Percentiles rank a stretch among this genome's conserved stretches.
phyloP scores from a whole-genome alignment of 2,113 vertebrate species.

The Furnarius figulus region DNA sequence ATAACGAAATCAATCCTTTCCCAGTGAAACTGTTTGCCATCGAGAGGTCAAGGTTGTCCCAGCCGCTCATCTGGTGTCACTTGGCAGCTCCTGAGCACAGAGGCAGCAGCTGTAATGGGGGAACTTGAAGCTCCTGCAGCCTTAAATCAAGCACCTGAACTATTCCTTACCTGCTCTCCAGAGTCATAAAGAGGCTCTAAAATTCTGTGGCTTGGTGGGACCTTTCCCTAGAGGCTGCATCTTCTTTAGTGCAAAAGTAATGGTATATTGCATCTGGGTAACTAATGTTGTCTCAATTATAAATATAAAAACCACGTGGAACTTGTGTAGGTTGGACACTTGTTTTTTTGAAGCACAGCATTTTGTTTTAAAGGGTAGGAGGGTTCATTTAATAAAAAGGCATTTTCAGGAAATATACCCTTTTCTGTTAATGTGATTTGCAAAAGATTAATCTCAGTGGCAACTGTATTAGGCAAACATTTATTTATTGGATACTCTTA shows the following conservation, averaged over 20 bases:
- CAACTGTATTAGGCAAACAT: neutral
- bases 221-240: neutral
- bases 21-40: neutral
- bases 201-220: neutral
- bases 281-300: neutral
- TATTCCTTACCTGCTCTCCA: neutral
- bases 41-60: neutral
- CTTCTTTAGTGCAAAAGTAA: neutral
- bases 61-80: neutral
- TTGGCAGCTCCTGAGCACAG: neutral
- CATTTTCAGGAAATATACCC: neutral
- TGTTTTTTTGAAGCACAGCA: neutral
- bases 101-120: neutral
- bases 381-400: neutral
- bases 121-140: neutral
- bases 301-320: accelerated
- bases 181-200: neutral
- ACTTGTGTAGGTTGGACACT: neutral
- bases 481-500: neutral
- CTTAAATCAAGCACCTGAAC: neutral
- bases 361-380: neutral
- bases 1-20: neutral
- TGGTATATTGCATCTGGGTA: neutral
- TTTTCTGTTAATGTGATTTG: neutral
- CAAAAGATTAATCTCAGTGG: neutral